Evolutionary conservation across 2,113 vertebrate species (phyloP).

Genomic region (Notarius quadriscutis): DNA sequence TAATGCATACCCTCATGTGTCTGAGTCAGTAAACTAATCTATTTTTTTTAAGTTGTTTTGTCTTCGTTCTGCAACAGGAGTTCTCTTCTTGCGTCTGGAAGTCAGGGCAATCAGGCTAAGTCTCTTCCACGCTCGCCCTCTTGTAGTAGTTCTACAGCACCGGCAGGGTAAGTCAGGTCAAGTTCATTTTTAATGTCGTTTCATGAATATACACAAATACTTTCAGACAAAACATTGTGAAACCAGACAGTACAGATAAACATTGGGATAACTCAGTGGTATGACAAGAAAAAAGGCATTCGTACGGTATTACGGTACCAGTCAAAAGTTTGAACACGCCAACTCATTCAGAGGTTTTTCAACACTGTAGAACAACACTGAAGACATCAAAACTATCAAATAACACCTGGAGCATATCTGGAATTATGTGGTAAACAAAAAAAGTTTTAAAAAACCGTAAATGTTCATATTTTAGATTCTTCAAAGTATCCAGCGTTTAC

Average conservation of each 20-base stretch:
- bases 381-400: no score
- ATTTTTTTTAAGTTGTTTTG: not conserved
- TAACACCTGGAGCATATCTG: no score
- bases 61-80: conserved; percentile 66
- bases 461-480: no score
- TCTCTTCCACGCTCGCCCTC: conserved; percentile 85
- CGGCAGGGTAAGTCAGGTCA: conserved; percentile 76
- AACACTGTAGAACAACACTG: no score
- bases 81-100: conserved; percentile 85
- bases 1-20: not conserved
- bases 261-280: not conserved
- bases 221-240: not conserved
- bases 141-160: conserved; percentile 83
- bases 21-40: not conserved
- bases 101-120: conserved; percentile 82
- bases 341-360: no score
- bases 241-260: not conserved
- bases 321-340: no score
- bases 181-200: not conserved
- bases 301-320: not conserved
- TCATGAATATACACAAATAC: not conserved
- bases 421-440: no score
- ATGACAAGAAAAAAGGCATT: not conserved
- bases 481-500: no score
- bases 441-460: no score